A percentile compares a stretch with the other conserved stretches of the same genome.
These are phyloP conservation scores for Hozukius guyotensis DNA, from an alignment of 2,797 vertebrate species.

Conservation along the genomic window DNA sequence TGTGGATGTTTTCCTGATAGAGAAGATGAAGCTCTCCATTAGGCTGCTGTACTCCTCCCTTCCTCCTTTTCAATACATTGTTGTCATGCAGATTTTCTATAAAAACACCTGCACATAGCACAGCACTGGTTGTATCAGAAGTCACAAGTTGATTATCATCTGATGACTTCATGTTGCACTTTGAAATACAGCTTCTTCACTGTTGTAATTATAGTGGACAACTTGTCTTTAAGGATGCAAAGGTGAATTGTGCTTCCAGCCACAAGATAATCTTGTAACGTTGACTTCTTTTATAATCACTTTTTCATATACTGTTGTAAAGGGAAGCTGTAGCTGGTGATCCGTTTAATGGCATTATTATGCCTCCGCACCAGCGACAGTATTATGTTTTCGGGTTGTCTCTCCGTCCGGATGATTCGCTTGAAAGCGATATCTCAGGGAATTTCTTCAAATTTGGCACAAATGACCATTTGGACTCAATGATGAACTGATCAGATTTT, in stretches of 20 bases:
- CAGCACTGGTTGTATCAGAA: not conserved
- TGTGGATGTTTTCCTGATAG: conserved; percentile 15
- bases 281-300: not conserved
- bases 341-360: not conserved
- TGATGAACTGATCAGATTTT: too few species aligned
- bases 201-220: not conserved
- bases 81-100: not conserved
- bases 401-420: rapidly evolving
- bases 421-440: too few species aligned
- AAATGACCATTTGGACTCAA: too few species aligned
- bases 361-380: too few species aligned
- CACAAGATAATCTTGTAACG: not conserved
- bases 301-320: not conserved
- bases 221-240: not conserved
- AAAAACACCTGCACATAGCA: not conserved
- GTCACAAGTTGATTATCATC: not conserved
- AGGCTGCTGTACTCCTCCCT: not conserved
- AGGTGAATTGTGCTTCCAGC: not conserved
- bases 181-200: not conserved
- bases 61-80: not conserved
- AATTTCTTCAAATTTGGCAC: too few species aligned
- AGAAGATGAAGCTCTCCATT: conserved; percentile 4
- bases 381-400: too few species aligned
- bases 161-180: not conserved
- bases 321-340: not conserved